Conservation (phyloP, 2,888 invertebrate genomes). For the Alitta virens region DNA sequence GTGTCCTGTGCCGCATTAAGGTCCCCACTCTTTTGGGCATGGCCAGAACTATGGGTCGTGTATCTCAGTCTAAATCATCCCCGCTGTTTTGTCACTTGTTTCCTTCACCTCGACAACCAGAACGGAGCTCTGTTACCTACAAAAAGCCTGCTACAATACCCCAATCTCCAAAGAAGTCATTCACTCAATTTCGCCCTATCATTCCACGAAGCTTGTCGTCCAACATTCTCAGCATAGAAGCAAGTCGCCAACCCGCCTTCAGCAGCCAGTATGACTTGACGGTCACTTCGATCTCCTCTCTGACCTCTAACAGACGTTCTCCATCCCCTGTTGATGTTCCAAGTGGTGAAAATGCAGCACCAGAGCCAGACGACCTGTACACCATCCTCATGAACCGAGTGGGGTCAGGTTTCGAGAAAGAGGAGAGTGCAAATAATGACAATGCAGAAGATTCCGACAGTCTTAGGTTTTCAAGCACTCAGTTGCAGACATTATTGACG, state of each 20-base stretch:
- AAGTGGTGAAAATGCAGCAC: no score
- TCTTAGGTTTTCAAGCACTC: conserved; percentile 46
- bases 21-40: conserved; percentile 86
- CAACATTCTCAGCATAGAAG: conserved; percentile 22
- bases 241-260: neutral
- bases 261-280: conserved; percentile 9
- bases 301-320: conserved; percentile 10
- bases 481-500: conserved; percentile 50
- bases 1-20: conserved; percentile 80
- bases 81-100: conserved; percentile 82
- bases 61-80: conserved; percentile 67
- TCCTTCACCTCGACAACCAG: conserved; percentile 61
- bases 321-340: conserved; percentile 25
- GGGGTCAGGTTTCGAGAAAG: conserved; percentile 76
- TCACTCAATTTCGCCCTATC: conserved; percentile 70
- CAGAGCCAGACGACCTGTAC: conserved; percentile 64
- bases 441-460: conserved; percentile 25
- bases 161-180: conserved; percentile 48
- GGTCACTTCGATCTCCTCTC: neutral
- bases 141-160: neutral
- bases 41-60: conserved; percentile 87
- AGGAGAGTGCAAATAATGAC: conserved; percentile 12
- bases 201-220: conserved; percentile 84
- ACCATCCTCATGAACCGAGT: conserved; percentile 87
- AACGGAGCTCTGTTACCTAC: neutral